phyloP scores from a whole-genome alignment of 1,140 invertebrate species.

The Drosophila ironensis region DNA sequence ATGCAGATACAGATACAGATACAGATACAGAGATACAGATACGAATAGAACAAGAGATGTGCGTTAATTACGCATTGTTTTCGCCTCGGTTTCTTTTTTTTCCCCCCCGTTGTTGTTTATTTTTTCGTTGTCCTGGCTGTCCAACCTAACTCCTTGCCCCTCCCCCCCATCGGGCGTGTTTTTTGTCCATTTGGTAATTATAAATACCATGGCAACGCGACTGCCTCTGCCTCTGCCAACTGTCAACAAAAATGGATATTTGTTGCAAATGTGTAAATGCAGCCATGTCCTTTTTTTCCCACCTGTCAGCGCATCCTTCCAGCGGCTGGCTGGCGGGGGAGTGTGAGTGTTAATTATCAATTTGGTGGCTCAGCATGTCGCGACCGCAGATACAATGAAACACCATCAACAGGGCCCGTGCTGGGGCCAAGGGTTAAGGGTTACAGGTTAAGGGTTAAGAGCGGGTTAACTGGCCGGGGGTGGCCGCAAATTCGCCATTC shows the following conservation, averaged over 20 bases:
- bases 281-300: constrained; percentile 40
- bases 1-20: too few species aligned
- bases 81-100: background rate
- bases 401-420: constrained; percentile 46
- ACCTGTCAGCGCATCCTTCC: constrained; percentile 47
- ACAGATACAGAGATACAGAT: constrained; percentile 5
- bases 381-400: constrained; percentile 76
- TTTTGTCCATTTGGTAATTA: constrained; percentile 78
- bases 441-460: background rate
- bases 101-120: too few species aligned
- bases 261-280: constrained; percentile 41
- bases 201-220: constrained; percentile 67
- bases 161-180: constrained; percentile 18
- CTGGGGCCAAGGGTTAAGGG: constrained; percentile 11
- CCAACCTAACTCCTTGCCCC: constrained; percentile 30
- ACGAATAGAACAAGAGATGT: constrained; percentile 22
- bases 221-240: constrained; percentile 23
- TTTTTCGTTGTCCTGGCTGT: constrained; percentile 24
- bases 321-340: too few species aligned
- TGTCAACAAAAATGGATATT: constrained; percentile 75
- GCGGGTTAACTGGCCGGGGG: background rate
- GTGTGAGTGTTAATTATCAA: constrained; percentile 72
- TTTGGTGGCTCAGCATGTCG: constrained; percentile 70
- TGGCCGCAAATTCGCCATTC: constrained; percentile 46
- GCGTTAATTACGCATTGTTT: constrained; percentile 76